Evolutionary conservation across 30 jellyfish, hydroid and myxozoan genomes (phyloP).

Genomic region (Hydra vulgaris): DNA sequence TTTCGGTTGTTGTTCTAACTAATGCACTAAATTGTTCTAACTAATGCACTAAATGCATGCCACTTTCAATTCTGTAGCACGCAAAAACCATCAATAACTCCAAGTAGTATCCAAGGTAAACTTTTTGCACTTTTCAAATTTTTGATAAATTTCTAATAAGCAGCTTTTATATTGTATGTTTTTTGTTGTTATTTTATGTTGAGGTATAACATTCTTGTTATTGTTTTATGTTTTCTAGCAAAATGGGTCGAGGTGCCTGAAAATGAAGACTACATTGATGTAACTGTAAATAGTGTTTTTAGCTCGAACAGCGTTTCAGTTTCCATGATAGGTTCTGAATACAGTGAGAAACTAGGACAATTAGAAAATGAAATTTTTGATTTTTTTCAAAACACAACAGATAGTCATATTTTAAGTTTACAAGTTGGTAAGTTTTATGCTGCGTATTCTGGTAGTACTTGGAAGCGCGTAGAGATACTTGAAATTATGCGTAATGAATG

Average conservation of each 20-base stretch:
- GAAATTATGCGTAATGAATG: slow-evolving; percentile 37
- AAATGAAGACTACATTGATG: slow-evolving; percentile 31
- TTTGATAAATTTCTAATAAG: too few species aligned
- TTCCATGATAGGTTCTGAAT: slow-evolving; percentile 46
- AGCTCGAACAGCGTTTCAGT: slow-evolving; percentile 38
- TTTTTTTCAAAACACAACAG: not conserved
- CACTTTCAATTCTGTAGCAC: too few species aligned
- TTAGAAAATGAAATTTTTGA: slow-evolving; percentile 11
- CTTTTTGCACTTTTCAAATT: too few species aligned
- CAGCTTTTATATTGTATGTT: too few species aligned
- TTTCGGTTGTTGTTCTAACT: too few species aligned
- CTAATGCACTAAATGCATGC: too few species aligned
- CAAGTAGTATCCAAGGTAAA: too few species aligned
- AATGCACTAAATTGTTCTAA: too few species aligned
- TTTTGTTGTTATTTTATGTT: too few species aligned
- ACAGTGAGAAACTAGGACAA: slow-evolving; percentile 32
- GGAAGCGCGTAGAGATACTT: slow-evolving; percentile 57
- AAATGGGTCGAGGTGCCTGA: slow-evolving; percentile 50
- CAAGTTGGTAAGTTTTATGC: slow-evolving; percentile 52
- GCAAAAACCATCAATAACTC: too few species aligned
- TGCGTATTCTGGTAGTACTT: slow-evolving; percentile 50
- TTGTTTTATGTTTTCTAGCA: too few species aligned
- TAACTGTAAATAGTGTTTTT: slow-evolving; percentile 40
- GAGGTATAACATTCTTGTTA: too few species aligned
- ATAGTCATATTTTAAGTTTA: not conserved